phyloP scores from a whole-genome alignment of 2,797 vertebrate genomes.

The Fistularia tabacaria region DNA sequence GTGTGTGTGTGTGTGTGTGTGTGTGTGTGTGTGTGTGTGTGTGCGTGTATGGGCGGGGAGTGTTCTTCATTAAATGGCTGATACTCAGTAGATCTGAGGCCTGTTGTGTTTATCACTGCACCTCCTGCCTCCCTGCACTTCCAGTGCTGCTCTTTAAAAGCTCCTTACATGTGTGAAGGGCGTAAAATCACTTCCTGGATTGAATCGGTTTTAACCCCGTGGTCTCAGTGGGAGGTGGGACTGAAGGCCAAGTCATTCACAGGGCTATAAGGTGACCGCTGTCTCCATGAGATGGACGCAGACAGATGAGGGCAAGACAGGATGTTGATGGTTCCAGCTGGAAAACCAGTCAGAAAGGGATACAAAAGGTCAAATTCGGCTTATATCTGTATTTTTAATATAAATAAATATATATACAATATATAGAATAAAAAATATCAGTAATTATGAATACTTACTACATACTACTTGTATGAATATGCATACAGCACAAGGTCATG shows the following conservation, averaged over 20 bases:
- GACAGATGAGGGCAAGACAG: constrained; percentile 47
- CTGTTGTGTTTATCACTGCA: constrained; percentile 22
- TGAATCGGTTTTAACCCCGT: constrained; percentile 55
- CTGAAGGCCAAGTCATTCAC: constrained; percentile 29
- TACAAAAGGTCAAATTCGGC: not conserved
- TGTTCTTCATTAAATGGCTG: constrained; percentile 23
- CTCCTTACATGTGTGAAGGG: constrained; percentile 52
- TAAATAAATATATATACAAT: not conserved
- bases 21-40: no score
- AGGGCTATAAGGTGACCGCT: constrained; percentile 53
- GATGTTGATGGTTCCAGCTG: constrained; percentile 47
- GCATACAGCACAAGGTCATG: no score
- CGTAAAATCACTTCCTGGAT: constrained; percentile 61
- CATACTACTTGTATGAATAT: no score
- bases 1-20: no score
- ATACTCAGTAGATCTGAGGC: constrained; percentile 30
- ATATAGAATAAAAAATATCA: not conserved
- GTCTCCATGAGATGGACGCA: constrained; percentile 39
- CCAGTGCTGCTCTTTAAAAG: constrained; percentile 28
- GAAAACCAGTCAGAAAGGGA: constrained; percentile 48
- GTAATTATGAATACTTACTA: no score
- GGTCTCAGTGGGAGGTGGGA: constrained; percentile 45
- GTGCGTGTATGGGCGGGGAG: not conserved
- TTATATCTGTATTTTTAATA: not conserved
- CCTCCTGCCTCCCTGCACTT: constrained; percentile 28